Base-by-base conservation (phyloP, 2,888 invertebrate genomes). In the Drosophila prolongata region DNA sequence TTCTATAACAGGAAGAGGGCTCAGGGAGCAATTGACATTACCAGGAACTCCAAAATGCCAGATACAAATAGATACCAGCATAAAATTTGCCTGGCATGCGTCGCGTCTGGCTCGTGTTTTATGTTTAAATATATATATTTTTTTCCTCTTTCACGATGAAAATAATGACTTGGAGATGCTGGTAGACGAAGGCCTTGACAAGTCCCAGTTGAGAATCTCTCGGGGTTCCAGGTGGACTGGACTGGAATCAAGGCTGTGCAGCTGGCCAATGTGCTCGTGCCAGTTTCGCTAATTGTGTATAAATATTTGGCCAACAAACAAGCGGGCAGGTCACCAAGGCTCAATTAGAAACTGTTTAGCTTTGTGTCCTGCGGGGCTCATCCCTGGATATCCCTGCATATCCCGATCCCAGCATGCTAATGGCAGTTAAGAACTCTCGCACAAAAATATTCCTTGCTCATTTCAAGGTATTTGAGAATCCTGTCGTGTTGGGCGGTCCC, bases 271-370 rank as follows among this genome's bases (percentile, higher is more conserved):
- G 8, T 30, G 30, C 88, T 88, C 88, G 86, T 88, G 83, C 79
- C 86, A 85, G 70, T 72, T 75, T 87, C 80, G 88, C 88, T 84
- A 84, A 88, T 84, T 87, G 83, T 84, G 80, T 86, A 68, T 88
- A 88, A 84, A 88, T 87, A 87, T 83, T 84, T 87, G 81, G 76
- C 55, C 73, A 69, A 50, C 53, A 79, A 47, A 65, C 35, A 37
- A 40, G 19, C 27, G n/a, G 44, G 27, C 27, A 11, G 44, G 46
- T 24, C 44, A 49, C 49, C 43, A 16, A 42, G 46, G 58, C 35
- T 24, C 42, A 86, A 85, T 85, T 85, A 85, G 84, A 88, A 79
- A 76, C 87, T 89, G 79, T 65, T 85, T 85, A 87, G 87, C 70
- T 76, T 79, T 80, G 87, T 80, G 38, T 52, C 35, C 27, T 46